A percentile compares a stretch with the other conserved stretches of the same genome.
These are phyloP conservation scores for Eurypyga helias DNA, from an alignment of 2,113 vertebrate genomes.

Conservation along the genomic window DNA sequence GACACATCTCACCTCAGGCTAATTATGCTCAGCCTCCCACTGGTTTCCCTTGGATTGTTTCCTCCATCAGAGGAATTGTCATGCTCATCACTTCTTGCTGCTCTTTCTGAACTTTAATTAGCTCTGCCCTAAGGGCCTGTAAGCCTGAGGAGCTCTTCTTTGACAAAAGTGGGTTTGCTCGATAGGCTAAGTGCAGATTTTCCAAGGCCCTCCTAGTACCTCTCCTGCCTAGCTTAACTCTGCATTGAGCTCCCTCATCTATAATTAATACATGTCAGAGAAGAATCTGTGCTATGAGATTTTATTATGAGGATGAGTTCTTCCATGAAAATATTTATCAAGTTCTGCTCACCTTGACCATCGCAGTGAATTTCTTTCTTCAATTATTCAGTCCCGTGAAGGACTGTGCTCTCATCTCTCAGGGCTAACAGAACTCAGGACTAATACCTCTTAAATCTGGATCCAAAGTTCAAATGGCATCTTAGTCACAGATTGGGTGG, in stretches of 20 bases:
- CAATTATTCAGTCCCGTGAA: slow-evolving; percentile 31
- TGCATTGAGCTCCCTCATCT: slow-evolving; percentile 3
- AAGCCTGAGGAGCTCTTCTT: not conserved
- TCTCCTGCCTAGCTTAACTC: not conserved
- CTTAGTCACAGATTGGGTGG: not conserved
- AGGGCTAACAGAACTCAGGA: not conserved
- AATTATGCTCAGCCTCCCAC: not conserved
- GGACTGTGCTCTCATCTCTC: not conserved
- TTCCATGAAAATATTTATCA: slow-evolving; percentile 39
- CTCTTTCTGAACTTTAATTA: slow-evolving; percentile 43
- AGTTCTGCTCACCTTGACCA: slow-evolving; percentile 34
- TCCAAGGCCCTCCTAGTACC: not conserved
- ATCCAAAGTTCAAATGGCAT: slow-evolving; percentile 3
- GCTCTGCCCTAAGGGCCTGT: not conserved
- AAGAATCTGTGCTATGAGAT: slow-evolving; percentile 24
- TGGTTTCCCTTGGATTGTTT: not conserved
- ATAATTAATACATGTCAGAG: slow-evolving; percentile 33
- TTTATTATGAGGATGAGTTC: slow-evolving; percentile 5
- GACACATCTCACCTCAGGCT: not conserved
- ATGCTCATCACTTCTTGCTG: slow-evolving; percentile 3
- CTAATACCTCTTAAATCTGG: not conserved
- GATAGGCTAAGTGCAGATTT: not conserved
- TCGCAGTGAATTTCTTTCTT: slow-evolving; percentile 32
- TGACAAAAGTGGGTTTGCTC: not conserved
- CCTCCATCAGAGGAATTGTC: not conserved